Conservation (phyloP, 2,797 vertebrate species). For the Epinephelus awoara region DNA sequence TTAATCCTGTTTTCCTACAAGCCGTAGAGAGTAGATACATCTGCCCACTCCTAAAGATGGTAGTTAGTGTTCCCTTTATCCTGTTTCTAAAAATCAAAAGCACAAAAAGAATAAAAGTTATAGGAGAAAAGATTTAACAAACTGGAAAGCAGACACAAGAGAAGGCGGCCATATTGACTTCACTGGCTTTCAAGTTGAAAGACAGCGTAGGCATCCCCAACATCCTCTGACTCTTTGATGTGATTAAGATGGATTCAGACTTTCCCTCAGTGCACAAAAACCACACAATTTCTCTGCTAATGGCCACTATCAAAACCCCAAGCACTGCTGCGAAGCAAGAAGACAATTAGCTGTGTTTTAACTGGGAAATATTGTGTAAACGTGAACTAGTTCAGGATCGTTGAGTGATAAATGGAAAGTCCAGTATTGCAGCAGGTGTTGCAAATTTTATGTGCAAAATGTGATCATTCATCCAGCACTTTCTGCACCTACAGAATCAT, state of each 20-base stretch:
- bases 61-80: constrained; percentile 17
- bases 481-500: constrained; percentile 33
- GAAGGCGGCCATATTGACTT: constrained; percentile 39
- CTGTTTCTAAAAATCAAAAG: constrained; percentile 36
- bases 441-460: constrained; percentile 14
- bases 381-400: constrained; percentile 7
- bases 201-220: constrained; percentile 20
- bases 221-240: constrained; percentile 65
- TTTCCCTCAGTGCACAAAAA: constrained; percentile 33
- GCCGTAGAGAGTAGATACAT: constrained; percentile 4
- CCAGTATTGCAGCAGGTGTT: background rate
- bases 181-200: constrained; percentile 56
- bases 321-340: constrained; percentile 20
- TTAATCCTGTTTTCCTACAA: constrained; percentile 20
- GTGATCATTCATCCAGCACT: constrained; percentile 20
- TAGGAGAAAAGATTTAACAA: constrained; percentile 21
- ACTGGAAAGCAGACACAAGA: constrained; percentile 3
- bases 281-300: constrained; percentile 35
- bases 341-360: constrained; percentile 13
- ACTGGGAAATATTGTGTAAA: background rate
- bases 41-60: constrained; percentile 18
- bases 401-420: constrained; percentile 1
- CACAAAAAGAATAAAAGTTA: background rate
- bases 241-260: constrained; percentile 67
- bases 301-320: constrained; percentile 16